A percentile compares a stretch with the other conserved stretches of the same genome.
Evolutionary conservation across 2,888 invertebrate genomes (phyloP).

Genomic region (Hybos culiciformis): DNA sequence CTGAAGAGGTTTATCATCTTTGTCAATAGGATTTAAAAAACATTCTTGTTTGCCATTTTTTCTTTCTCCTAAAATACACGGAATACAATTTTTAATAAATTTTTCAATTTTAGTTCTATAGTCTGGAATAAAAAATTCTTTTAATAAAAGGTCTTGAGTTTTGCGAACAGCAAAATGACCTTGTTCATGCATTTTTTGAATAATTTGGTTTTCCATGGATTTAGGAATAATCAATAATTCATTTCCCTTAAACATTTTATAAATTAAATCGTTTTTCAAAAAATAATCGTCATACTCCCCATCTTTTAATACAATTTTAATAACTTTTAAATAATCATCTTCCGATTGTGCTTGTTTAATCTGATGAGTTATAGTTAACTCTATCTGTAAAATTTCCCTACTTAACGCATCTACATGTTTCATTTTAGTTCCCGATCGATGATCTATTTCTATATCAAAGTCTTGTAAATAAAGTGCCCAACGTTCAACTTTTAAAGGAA

Average conservation of each 20-base stretch:
- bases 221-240: conserved; percentile 11
- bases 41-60: conserved; percentile 25
- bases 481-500: not conserved
- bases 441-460: conserved; percentile 3
- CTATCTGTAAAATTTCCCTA: not conserved
- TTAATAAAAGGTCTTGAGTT: not conserved
- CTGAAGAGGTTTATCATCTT: conserved; percentile 20
- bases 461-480: conserved; percentile 5
- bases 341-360: not conserved
- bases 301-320: not conserved
- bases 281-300: conserved; percentile 1
- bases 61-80: conserved; percentile 14
- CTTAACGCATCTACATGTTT: conserved; percentile 1
- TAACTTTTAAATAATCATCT: not conserved
- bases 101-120: conserved; percentile 7
- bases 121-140: conserved; percentile 3
- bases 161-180: conserved; percentile 8
- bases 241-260: conserved; percentile 3
- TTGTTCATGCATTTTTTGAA: conserved; percentile 4
- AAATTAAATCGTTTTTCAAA: conserved; percentile 5
- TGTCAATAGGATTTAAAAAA: conserved; percentile 22
- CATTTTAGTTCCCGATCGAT: not conserved
- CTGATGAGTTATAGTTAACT: not conserved
- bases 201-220: conserved; percentile 6
- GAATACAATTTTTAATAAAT: conserved; percentile 10